Evolutionary conservation across 1,140 invertebrate species (phyloP), one percentile per base, ranked within the genome.

Genomic region (Drosophila pseudoananassae): DNA sequence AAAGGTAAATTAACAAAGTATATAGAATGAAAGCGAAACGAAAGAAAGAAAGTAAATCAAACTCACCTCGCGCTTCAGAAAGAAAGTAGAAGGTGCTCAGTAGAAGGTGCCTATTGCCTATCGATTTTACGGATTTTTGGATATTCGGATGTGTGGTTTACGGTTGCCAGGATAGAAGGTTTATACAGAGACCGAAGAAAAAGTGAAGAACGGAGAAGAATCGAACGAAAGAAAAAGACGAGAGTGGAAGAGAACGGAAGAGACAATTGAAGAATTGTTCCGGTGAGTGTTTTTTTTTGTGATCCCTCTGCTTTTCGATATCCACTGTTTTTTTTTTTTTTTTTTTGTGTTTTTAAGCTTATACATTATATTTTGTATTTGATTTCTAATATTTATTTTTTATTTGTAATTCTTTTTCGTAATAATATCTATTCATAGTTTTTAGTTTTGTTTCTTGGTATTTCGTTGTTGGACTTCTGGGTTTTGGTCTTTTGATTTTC

Each of bases 31-130:
- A 51, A 57, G 65, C 45, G 61, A 53, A 66, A 69, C 51, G 29
- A 40, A 70, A 59, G 29, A 20, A 49, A 71, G 45, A 73, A 81
- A 76, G 40, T 43, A 47, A 79, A 68, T 69, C 65, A 82, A 83
- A 84, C 81, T 84, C 81, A 84, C 81, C 81, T 84, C 78, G 27
- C 72, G 57, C 51, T 64, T 43, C 66, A 47, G 64, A 76, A 68
- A 60, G 49, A 76, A 76, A 68, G 53, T 73, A 72, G 76, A 74
- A 68, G 74, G 52, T 65, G 74, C 70, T 74, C 60, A 53, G 68
- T 63, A 72, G 69, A 49, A 31, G 33, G 31, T 27, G 25, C 49
- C 23, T 64, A 66, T 45, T 36, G 14, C 31, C 33, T 23, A 20
- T n/a, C 27, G 43, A 14, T 33, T 14, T 60, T 46, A 60, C 31